Conservation (phyloP, 2,888 invertebrate species). For the Neoitamus cyanurus region DNA sequence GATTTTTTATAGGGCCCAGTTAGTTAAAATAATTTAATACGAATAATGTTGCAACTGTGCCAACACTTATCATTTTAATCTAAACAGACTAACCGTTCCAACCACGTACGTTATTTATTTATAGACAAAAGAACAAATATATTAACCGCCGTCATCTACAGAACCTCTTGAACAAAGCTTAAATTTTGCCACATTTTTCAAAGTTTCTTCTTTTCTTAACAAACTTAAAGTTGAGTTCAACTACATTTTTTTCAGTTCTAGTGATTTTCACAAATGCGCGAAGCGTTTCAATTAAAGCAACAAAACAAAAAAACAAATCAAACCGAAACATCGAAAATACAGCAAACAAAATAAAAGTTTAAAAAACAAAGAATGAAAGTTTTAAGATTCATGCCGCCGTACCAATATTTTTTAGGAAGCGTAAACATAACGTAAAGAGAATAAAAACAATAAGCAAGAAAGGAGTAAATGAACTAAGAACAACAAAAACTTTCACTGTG, state of each 20-base stretch:
- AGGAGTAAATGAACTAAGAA: constrained; percentile 66
- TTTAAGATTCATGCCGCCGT: constrained; percentile 33
- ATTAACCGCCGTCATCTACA: not conserved
- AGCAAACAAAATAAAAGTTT: constrained; percentile 25
- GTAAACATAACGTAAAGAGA: constrained; percentile 5
- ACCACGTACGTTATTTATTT: not conserved
- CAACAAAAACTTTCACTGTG: constrained; percentile 77
- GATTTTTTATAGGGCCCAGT: too few species aligned
- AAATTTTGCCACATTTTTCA: not conserved
- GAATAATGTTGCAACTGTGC: too few species aligned
- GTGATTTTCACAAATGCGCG: not conserved
- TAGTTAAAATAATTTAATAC: too few species aligned
- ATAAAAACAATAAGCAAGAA: constrained; percentile 67
- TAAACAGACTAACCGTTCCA: not conserved
- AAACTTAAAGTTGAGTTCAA: not conserved
- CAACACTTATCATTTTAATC: too few species aligned
- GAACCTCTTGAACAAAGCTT: not conserved
- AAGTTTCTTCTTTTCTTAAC: not conserved
- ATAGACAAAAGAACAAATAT: not conserved
- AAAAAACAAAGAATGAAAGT: not conserved
- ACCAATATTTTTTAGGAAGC: constrained; percentile 42
- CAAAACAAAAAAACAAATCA: constrained; percentile 24
- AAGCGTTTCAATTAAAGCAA: constrained; percentile 25
- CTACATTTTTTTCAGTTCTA: not conserved
- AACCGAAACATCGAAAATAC: constrained; percentile 37